Conservation (phyloP, 2,797 vertebrate genomes). For the Calcarius lapponicus region DNA sequence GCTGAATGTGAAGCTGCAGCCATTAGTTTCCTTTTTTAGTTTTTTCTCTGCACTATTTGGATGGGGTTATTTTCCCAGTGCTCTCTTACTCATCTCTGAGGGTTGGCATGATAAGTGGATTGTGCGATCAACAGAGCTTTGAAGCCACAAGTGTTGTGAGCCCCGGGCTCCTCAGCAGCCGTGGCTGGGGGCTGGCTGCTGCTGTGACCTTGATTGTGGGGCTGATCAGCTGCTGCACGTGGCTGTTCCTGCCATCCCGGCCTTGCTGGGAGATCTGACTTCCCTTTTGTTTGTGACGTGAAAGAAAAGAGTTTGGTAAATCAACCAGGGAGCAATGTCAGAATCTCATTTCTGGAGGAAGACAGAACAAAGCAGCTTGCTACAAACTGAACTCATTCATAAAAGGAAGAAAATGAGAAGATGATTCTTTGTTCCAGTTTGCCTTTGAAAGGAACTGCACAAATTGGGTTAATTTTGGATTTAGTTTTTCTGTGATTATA, state of each 20-base stretch:
- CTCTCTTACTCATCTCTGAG: slow-evolving; percentile 18
- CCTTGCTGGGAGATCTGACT: neutral
- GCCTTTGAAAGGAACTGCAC: neutral
- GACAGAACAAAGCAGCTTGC: neutral
- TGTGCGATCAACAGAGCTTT: slow-evolving; percentile 5
- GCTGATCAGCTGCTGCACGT: slow-evolving; percentile 8
- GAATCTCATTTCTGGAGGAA: slow-evolving; percentile 25
- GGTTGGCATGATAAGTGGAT: slow-evolving; percentile 20
- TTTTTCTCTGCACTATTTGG: slow-evolving; percentile 1
- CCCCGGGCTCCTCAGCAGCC: neutral
- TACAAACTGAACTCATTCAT: slow-evolving; percentile 3
- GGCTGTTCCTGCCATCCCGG: neutral
- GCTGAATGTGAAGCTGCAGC: slow-evolving; percentile 12
- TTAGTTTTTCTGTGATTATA: neutral
- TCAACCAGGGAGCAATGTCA: neutral
- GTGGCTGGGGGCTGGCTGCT: neutral
- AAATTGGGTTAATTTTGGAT: neutral
- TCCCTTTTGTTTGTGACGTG: neutral
- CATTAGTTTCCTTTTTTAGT: slow-evolving; percentile 39
- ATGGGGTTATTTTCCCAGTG: slow-evolving; percentile 28
- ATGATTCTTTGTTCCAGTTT: slow-evolving; percentile 6
- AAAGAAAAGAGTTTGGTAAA: slow-evolving; percentile 16
- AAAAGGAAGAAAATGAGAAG: neutral
- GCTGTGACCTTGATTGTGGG: slow-evolving; percentile 41
- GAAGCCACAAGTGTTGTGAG: slow-evolving; percentile 32